Conservation (phyloP, 2,888 invertebrate genomes). For the Leucania comma region DNA sequence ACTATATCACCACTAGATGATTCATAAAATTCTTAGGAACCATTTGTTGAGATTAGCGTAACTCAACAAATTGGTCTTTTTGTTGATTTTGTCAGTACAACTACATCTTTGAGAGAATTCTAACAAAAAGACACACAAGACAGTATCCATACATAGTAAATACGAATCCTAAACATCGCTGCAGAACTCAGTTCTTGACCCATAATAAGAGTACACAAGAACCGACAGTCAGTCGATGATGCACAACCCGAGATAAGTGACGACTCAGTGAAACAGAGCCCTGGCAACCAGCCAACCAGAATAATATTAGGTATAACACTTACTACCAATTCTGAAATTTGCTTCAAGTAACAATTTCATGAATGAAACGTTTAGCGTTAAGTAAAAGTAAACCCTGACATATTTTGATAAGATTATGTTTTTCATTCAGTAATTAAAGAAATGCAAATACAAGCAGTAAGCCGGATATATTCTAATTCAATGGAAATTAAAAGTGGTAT, state of each 20-base stretch:
- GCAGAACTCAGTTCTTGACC: constrained; percentile 5
- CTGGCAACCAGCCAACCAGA: constrained; percentile 14
- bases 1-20: background rate
- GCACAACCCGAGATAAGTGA: constrained; percentile 23
- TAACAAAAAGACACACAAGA: background rate
- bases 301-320: constrained; percentile 22
- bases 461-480: background rate
- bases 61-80: background rate
- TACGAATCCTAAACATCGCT: background rate
- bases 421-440: constrained; percentile 30
- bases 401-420: constrained; percentile 38
- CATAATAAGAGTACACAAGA: constrained; percentile 17
- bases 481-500: background rate
- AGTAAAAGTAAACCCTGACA: constrained; percentile 44
- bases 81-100: background rate
- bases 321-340: constrained; percentile 7
- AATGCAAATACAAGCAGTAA: constrained; percentile 7
- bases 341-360: constrained; percentile 22
- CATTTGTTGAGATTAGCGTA: no score
- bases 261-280: constrained; percentile 15
- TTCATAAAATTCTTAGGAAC: background rate
- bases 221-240: constrained; percentile 23
- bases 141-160: background rate
- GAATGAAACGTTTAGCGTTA: constrained; percentile 40
- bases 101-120: background rate